Base-by-base conservation (phyloP, 2,888 invertebrate species). In the Drosophila colorata region DNA sequence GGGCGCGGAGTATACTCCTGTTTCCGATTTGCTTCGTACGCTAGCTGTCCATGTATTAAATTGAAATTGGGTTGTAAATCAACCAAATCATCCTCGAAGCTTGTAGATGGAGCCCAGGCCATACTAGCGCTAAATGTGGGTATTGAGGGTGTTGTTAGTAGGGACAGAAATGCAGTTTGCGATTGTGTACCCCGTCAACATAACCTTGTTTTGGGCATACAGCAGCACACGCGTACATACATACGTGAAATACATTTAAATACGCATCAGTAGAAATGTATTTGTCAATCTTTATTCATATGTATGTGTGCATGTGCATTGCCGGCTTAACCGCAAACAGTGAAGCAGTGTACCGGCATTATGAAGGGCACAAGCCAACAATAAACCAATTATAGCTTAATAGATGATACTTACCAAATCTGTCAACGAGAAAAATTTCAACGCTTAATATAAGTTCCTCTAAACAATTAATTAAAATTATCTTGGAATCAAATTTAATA, bases 31-130 rank as follows among this genome's bases (percentile, higher is more conserved):
- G 52, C 63, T 4, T 84, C 85, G 60, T 78, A 83, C n/a, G 79
- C 77, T 25, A 80, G 40, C 47, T 91, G 91, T 7, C 81, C 88
- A 31, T 81, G 88, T 18, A 91, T 74, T 3, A 90, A 78, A 64
- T 91, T 85, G 37, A 80, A 81, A n/a, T 85, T 68, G 0, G 90
- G 88, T 53, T 91, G 89, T n/a, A 89, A 60, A 3, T 82, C 72
- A 3, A 90, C 79, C 49, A 91, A 81, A 59, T 92, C 92, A 14
- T 91, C 86, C 57, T 92, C 91, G 49, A 92, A 91, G 18, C 80
- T 79, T 0, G 69, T 82, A 4, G 65, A 69, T 5, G 91, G 91
- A 7, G 67, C 75, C 91, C 91, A 91, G 37, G 87, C 73, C 90
- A 91, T 90, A 38, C 46, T 51, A 16, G 41, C 20, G 14, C 35